Evolutionary conservation across 53 echinoderm and acorn worm genomes (phyloP).

Genomic region (Henricia sp.): DNA sequence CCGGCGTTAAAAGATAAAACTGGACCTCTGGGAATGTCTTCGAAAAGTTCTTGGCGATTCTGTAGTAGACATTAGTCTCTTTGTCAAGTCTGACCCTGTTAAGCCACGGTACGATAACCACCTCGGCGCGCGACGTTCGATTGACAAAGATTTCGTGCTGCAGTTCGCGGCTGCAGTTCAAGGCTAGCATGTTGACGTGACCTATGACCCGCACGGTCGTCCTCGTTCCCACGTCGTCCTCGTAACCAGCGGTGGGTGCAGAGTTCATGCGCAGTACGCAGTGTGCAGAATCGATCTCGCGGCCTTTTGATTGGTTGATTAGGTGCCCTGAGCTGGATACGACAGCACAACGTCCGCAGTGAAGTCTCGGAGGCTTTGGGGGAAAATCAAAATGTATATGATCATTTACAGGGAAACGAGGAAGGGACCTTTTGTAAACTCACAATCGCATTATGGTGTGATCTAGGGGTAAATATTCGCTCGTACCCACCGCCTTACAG

Average conservation of each 20-base stretch:
- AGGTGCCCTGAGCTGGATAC: constrained; percentile 85
- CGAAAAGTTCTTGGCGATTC: constrained; percentile 65
- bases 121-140: constrained; percentile 54
- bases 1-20: constrained; percentile 69
- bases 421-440: no score
- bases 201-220: constrained; percentile 85
- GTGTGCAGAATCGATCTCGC: constrained; percentile 73
- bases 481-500: no score
- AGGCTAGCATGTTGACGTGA: constrained; percentile 78
- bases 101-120: constrained; percentile 78
- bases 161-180: constrained; percentile 70
- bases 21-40: constrained; percentile 64
- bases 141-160: constrained; percentile 70
- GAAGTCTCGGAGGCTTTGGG: constrained; percentile 61
- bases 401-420: no score
- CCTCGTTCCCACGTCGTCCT: constrained; percentile 71
- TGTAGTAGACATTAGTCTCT: constrained; percentile 52
- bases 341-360: constrained; percentile 72
- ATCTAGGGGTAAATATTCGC: not conserved
- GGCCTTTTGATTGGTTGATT: constrained; percentile 66
- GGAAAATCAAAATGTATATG: not conserved
- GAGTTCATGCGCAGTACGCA: constrained; percentile 89
- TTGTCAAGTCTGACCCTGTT: constrained; percentile 64
- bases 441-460: no score
- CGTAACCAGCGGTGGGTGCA: constrained; percentile 76